Percentiles rank a stretch among this genome's conserved stretches.
phyloP scores from a whole-genome alignment of 2,113 vertebrate species.

The Vicugna pacos region DNA sequence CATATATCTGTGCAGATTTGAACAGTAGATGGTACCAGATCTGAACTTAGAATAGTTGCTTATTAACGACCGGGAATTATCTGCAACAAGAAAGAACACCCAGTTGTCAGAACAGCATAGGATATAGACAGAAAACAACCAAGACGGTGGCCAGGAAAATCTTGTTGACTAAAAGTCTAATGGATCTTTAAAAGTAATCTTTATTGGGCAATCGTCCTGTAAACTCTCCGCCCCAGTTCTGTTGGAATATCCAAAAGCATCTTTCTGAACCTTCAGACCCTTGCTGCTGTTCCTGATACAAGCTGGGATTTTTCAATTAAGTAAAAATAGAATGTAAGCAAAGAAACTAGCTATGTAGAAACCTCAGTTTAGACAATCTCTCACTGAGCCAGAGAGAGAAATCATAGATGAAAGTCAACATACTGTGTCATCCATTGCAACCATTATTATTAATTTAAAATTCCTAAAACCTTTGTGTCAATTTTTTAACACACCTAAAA shows the following conservation, averaged over 20 bases:
- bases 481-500: neutral
- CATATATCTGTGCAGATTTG: neutral
- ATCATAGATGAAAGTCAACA: neutral
- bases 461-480: neutral
- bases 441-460: neutral
- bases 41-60: neutral
- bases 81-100: neutral
- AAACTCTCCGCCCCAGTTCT: neutral
- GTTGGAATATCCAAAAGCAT: neutral
- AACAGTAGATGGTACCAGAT: neutral
- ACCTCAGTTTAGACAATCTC: neutral
- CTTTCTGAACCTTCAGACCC: neutral
- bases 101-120: neutral
- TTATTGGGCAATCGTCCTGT: neutral
- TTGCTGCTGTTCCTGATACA: neutral
- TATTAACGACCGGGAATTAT: neutral
- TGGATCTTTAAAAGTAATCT: neutral
- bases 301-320: neutral
- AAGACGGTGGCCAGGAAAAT: neutral
- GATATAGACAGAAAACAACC: neutral
- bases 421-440: neutral
- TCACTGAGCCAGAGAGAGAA: neutral
- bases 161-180: neutral
- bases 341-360: neutral
- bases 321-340: neutral